Conservation (phyloP, 2,113 vertebrate species). For the Eudorcas thomsonii region DNA sequence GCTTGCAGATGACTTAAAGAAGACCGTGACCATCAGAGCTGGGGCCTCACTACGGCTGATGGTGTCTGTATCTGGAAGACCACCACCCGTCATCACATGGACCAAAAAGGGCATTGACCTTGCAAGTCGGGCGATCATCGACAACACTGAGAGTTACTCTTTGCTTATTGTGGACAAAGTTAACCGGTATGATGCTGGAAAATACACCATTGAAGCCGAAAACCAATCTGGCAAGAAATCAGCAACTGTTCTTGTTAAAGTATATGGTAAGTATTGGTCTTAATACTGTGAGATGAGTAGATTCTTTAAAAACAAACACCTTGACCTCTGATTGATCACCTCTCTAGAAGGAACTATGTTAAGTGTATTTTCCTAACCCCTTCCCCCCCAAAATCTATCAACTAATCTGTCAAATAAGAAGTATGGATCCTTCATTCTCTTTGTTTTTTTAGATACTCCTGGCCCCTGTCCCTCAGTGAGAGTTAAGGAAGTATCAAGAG, state of each 20-base stretch:
- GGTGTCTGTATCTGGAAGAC: slow-evolving; percentile 92
- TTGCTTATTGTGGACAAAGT: slow-evolving; percentile 95
- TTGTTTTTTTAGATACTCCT: slow-evolving; percentile 89
- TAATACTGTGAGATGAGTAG: background rate
- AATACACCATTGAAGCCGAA: slow-evolving; percentile 93
- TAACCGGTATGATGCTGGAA: slow-evolving; percentile 96
- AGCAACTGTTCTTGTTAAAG: slow-evolving; percentile 93
- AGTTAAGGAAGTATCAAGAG: slow-evolving; percentile 93
- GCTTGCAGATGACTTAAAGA: slow-evolving; percentile 94
- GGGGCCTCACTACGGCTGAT: slow-evolving; percentile 91
- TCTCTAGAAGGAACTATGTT: background rate
- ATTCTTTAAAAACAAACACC: background rate
- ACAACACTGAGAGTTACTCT: slow-evolving; percentile 90
- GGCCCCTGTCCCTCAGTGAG: slow-evolving; percentile 92
- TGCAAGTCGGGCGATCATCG: slow-evolving; percentile 92
- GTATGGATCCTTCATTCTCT: background rate
- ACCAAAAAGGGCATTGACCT: slow-evolving; percentile 93
- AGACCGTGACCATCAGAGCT: slow-evolving; percentile 94
- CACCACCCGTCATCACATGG: slow-evolving; percentile 91
- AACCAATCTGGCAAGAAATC: slow-evolving; percentile 97
- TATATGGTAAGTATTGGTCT: slow-evolving; percentile 88
- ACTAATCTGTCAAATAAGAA: background rate
- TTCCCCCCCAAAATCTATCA: background rate
- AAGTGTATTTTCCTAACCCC: background rate
- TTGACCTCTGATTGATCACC: background rate